These are phyloP conservation scores for Epicampocera succincta DNA, from an alignment of 2,888 invertebrate species.

Conservation along the genomic window DNA sequence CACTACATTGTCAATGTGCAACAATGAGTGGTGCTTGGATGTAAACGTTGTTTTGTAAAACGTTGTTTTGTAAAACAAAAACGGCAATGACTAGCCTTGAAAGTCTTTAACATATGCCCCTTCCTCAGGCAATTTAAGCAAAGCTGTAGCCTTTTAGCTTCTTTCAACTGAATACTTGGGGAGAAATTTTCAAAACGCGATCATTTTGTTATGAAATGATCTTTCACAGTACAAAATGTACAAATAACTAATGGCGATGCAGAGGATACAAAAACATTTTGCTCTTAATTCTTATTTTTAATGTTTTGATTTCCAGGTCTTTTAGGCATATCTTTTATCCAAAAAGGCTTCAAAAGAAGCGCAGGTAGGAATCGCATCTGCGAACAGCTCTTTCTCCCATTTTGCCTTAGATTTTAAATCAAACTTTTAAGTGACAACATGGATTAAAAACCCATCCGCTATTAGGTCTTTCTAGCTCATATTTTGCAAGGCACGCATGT, in stretches of 20 bases:
- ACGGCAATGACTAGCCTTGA: slow-evolving; percentile 33
- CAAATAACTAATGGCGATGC: not conserved
- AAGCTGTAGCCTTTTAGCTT: slow-evolving; percentile 35
- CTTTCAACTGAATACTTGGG: slow-evolving; percentile 30
- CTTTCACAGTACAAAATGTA: slow-evolving; percentile 21
- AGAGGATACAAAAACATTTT: slow-evolving; percentile 29
- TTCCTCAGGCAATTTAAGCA: slow-evolving; percentile 58
- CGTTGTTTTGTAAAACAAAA: too few relatives aligned
- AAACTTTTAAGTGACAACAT: slow-evolving; percentile 53
- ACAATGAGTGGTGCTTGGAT: slow-evolving; percentile 40
- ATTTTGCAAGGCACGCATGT: slow-evolving; percentile 57
- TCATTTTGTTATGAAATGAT: slow-evolving; percentile 33
- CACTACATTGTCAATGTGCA: slow-evolving; percentile 1
- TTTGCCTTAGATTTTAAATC: slow-evolving; percentile 52
- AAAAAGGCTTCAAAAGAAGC: slow-evolving; percentile 29
- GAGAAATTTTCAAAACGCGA: slow-evolving; percentile 24
- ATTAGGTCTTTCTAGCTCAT: slow-evolving; percentile 53
- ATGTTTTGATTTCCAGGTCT: not conserved
- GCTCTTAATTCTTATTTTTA: not conserved
- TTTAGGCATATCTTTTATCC: slow-evolving; percentile 24
- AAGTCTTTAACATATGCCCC: slow-evolving; percentile 41
- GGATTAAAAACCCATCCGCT: slow-evolving; percentile 50
- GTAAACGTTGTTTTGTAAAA: too few relatives aligned
- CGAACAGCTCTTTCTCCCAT: slow-evolving; percentile 50
- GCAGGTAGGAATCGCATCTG: slow-evolving; percentile 28